Percentiles rank a stretch among this genome's conserved stretches.
These are phyloP conservation scores for Fulmarus glacialis DNA, from an alignment of 2,113 vertebrate genomes.

Conservation along the genomic window DNA sequence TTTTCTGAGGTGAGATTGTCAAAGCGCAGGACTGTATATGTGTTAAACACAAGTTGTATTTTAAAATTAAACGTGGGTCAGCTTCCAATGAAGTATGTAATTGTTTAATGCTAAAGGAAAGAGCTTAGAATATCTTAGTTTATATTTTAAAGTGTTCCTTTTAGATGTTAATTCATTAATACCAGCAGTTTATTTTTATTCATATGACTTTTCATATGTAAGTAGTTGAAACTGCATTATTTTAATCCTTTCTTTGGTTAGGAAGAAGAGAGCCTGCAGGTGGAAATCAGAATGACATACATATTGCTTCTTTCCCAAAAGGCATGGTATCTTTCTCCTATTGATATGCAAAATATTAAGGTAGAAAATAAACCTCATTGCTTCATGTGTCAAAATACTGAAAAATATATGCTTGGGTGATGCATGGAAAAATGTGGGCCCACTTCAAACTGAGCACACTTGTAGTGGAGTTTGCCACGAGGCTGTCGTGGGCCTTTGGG, in stretches of 20 bases:
- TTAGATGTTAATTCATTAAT: conserved; percentile 66
- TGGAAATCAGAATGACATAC: conserved; percentile 37
- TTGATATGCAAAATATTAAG: conserved; percentile 44
- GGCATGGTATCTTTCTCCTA: background rate
- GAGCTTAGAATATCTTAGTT: conserved; percentile 46
- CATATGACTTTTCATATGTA: conserved; percentile 49
- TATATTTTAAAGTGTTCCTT: conserved; percentile 48
- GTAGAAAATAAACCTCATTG: conserved; percentile 34
- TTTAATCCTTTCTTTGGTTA: conserved; percentile 46
- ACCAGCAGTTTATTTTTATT: conserved; percentile 52
- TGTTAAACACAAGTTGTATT: background rate
- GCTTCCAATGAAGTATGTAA: conserved; percentile 9
- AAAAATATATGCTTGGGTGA: conserved; percentile 1
- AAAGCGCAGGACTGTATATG: background rate
- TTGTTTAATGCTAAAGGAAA: conserved; percentile 45
- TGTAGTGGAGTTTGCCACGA: background rate
- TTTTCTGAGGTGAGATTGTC: background rate
- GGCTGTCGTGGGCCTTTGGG: background rate
- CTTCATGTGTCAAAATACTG: background rate
- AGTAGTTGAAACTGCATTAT: conserved; percentile 52
- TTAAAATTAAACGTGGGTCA: conserved; percentile 37
- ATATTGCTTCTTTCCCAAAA: conserved; percentile 40
- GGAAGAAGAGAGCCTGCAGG: conserved; percentile 46
- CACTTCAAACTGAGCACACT: background rate
- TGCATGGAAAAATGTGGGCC: background rate